These are phyloP conservation scores for Pogonomyrmex californicus DNA, from an alignment of 1,140 invertebrate genomes.

Conservation along the genomic window DNA sequence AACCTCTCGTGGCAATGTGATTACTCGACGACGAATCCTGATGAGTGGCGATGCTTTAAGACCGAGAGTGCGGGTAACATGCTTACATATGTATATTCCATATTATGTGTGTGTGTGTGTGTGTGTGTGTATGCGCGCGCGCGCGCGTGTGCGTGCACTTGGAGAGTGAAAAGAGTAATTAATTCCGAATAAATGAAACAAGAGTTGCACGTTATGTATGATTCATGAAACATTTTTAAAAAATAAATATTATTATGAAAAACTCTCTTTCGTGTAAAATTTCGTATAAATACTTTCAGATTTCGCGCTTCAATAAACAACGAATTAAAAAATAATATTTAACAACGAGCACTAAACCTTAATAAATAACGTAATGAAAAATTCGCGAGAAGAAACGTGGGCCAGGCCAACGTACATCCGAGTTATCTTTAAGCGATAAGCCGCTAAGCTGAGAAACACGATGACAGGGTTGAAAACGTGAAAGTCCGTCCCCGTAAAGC, in stretches of 20 bases:
- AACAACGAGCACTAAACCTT: neutral
- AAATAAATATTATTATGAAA: neutral
- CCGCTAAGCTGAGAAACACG: constrained; percentile 31
- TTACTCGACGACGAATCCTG: constrained; percentile 18
- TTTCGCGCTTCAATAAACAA: no score
- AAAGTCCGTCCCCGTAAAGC: constrained; percentile 35
- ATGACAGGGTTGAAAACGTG: constrained; percentile 14
- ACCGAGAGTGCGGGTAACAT: neutral
- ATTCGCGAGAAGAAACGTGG: constrained; percentile 20
- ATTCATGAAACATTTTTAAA: neutral
- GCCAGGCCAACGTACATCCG: neutral
- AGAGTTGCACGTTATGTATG: neutral
- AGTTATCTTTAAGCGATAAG: constrained; percentile 39
- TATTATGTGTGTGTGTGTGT: neutral
- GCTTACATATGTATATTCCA: no score
- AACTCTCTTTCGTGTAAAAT: neutral
- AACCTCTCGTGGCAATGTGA: neutral
- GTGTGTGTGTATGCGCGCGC: neutral
- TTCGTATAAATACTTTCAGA: neutral
- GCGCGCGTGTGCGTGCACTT: neutral
- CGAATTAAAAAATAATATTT: constrained; percentile 11
- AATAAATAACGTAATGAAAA: no score
- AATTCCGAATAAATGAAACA: neutral
- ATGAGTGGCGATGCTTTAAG: neutral
- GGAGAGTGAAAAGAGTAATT: neutral